A percentile compares a stretch with the other conserved stretches of the same genome.
Conservation (phyloP, 2,113 vertebrate genomes). For the Aptenodytes forsteri region DNA sequence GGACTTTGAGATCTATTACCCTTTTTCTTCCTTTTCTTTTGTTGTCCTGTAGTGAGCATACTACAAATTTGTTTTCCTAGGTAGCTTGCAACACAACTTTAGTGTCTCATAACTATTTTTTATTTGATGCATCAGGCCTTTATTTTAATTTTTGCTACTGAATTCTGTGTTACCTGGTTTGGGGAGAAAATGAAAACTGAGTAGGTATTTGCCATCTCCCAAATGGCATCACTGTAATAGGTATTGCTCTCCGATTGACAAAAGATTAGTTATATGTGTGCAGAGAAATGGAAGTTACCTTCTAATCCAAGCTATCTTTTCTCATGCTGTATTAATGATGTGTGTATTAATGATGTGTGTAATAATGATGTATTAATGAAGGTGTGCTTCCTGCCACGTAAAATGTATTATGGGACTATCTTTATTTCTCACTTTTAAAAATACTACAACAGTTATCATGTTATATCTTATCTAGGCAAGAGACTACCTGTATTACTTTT, state of each 20-base stretch:
- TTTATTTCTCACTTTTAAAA: slow-evolving; percentile 1
- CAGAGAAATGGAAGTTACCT: neutral
- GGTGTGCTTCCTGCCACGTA: neutral
- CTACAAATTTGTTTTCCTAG: neutral
- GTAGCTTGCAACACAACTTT: neutral
- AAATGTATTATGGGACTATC: neutral
- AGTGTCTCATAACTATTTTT: neutral
- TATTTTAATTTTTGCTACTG: neutral
- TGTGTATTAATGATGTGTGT: no score
- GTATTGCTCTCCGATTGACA: neutral
- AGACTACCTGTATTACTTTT: neutral
- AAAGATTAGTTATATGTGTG: neutral
- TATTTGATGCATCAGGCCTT: neutral
- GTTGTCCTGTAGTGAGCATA: neutral
- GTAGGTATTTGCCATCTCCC: neutral
- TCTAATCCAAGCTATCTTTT: neutral
- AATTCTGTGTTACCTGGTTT: neutral
- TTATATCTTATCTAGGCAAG: neutral
- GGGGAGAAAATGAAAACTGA: neutral
- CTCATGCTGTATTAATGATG: neutral
- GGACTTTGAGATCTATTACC: neutral
- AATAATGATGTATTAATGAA: no score
- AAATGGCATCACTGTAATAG: neutral
- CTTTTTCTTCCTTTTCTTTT: neutral
- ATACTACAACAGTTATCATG: neutral